Conservation (phyloP, 1,140 invertebrate genomes). For the Drosophila paulistorum region DNA sequence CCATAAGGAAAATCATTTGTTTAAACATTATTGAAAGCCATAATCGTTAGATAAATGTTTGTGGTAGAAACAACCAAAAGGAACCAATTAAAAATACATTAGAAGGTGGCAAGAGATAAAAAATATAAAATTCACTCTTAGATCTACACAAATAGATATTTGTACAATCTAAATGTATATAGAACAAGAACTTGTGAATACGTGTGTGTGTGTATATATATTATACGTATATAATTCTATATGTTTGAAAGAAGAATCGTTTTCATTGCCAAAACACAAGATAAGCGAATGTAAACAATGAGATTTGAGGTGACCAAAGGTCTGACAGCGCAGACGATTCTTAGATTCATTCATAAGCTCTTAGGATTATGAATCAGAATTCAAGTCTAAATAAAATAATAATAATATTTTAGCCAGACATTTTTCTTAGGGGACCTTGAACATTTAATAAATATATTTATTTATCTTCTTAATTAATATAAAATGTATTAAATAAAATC, state of each 20-base stretch:
- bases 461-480: no score
- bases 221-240: constrained; percentile 25
- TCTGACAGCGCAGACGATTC: constrained; percentile 31
- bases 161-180: neutral
- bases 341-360: constrained; percentile 7
- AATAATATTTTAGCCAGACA: neutral
- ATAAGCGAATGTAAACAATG: constrained; percentile 68
- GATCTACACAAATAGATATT: constrained; percentile 30
- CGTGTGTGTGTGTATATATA: constrained; percentile 20
- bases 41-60: constrained; percentile 41
- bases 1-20: constrained; percentile 24
- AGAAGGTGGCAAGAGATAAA: constrained; percentile 40
- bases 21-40: constrained; percentile 54
- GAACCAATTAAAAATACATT: constrained; percentile 73
- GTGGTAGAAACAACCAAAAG: constrained; percentile 31
- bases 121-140: constrained; percentile 42
- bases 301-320: constrained; percentile 57
- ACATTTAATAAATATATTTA: no score
- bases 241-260: constrained; percentile 31
- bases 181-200: constrained; percentile 11
- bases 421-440: neutral
- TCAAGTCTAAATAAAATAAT: neutral
- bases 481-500: no score
- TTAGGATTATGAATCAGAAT: constrained; percentile 15
- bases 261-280: constrained; percentile 65